Evolutionary conservation across 2,888 invertebrate genomes (phyloP).

Genomic region (Amaurobius ferox): DNA sequence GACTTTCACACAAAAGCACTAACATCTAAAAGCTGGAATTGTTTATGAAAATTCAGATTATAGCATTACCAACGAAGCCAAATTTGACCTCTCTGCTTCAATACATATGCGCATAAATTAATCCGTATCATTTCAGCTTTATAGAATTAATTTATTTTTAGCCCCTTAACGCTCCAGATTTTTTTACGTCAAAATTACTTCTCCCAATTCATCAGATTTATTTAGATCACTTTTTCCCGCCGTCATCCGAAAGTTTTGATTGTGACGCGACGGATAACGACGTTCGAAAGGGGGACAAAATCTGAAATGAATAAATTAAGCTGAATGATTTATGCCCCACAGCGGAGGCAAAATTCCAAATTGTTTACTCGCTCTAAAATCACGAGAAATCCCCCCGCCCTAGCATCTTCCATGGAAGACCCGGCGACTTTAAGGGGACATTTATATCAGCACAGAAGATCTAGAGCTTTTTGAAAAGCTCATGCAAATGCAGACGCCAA

Average conservation of each 20-base stretch:
- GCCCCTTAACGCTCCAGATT: too few species aligned
- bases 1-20: too few species aligned
- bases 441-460: conserved; percentile 62
- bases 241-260: not conserved
- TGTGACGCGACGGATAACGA: not conserved
- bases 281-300: conserved; percentile 15
- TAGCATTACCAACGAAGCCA: too few species aligned
- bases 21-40: too few species aligned
- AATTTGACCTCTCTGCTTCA: too few species aligned
- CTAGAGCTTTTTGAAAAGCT: conserved; percentile 54
- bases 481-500: conserved; percentile 66
- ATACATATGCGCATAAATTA: too few species aligned
- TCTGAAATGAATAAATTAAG: conserved; percentile 56
- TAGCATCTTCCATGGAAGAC: not conserved
- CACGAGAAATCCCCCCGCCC: conserved; percentile 10
- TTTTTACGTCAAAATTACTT: too few species aligned
- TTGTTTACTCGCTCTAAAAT: conserved; percentile 45
- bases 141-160: too few species aligned
- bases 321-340: conserved; percentile 41
- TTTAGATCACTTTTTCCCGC: not conserved
- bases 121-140: too few species aligned
- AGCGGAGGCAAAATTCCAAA: conserved; percentile 40
- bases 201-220: not conserved
- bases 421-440: conserved; percentile 61
- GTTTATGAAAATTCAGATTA: too few species aligned